Evolutionary conservation across 2,888 invertebrate genomes (phyloP).

Genomic region (Campoplex nolae): DNA sequence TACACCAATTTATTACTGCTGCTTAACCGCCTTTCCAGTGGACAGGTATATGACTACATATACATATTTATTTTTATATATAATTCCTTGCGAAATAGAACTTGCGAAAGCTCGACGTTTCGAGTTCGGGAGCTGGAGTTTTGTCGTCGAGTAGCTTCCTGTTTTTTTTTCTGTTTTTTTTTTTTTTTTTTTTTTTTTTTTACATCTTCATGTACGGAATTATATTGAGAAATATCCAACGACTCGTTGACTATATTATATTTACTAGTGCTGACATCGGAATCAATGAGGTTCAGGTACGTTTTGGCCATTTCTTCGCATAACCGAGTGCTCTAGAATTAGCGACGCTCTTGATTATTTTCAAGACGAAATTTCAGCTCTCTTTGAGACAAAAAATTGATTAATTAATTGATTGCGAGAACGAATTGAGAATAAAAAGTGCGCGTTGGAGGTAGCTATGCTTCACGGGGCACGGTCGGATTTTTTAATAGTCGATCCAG

Average conservation of each 20-base stretch:
- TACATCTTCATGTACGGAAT: background rate
- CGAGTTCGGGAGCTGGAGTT: background rate
- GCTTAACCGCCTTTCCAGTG: conserved; percentile 47
- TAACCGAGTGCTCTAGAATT: too few species aligned
- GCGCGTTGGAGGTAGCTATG: too few species aligned
- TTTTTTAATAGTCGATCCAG: too few species aligned
- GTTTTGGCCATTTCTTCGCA: background rate
- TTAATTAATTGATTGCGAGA: too few species aligned
- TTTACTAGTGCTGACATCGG: too few species aligned
- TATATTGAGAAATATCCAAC: background rate
- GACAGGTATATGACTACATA: background rate
- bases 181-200: too few species aligned
- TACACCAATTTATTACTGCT: conserved; percentile 58
- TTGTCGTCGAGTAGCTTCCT: background rate
- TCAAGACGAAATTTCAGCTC: too few species aligned
- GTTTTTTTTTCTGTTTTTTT: too few species aligned
- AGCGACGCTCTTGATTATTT: too few species aligned
- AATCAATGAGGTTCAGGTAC: background rate
- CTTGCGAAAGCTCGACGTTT: conserved; percentile 20
- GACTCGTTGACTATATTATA: background rate
- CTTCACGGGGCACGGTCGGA: too few species aligned
- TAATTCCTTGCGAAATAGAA: conserved; percentile 27
- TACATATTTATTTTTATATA: background rate
- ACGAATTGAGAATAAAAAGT: background rate
- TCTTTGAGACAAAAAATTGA: too few species aligned